Conservation (phyloP, 2,888 invertebrate species). For the Drosophila monieri region DNA sequence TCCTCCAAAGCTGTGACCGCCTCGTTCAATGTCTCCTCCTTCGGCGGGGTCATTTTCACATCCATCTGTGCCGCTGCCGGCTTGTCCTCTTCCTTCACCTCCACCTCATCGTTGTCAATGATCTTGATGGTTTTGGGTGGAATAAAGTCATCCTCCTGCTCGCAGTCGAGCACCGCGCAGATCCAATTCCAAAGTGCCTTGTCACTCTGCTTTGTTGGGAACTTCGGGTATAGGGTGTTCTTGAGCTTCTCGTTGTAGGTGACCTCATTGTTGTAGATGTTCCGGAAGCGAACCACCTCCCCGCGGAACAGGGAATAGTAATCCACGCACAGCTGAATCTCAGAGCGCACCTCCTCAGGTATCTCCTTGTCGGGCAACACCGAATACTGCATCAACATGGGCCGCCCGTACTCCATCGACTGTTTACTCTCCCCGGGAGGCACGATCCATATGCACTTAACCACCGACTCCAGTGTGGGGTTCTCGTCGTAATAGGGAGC, state of each 20-base stretch:
- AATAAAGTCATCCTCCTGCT: slow-evolving; percentile 89
- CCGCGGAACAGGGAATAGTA: slow-evolving; percentile 90
- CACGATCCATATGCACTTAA: slow-evolving; percentile 96
- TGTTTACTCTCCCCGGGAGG: slow-evolving; percentile 97
- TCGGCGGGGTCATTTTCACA: slow-evolving; percentile 67
- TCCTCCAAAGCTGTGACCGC: slow-evolving; percentile 63
- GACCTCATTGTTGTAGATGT: slow-evolving; percentile 85
- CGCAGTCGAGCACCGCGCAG: slow-evolving; percentile 90
- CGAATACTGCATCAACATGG: slow-evolving; percentile 94
- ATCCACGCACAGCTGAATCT: slow-evolving; percentile 93
- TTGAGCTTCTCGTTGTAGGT: slow-evolving; percentile 94
- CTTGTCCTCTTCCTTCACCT: slow-evolving; percentile 59
- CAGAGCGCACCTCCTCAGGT: slow-evolving; percentile 91
- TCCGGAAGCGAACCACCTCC: slow-evolving; percentile 88
- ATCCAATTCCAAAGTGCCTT: slow-evolving; percentile 92
- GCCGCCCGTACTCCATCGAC: slow-evolving; percentile 93
- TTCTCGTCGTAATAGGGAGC: slow-evolving; percentile 93
- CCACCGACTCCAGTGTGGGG: slow-evolving; percentile 91
- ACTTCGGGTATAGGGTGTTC: slow-evolving; percentile 91
- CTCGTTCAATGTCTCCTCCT: slow-evolving; percentile 64
- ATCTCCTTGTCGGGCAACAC: slow-evolving; percentile 92
- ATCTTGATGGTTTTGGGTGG: slow-evolving; percentile 83
- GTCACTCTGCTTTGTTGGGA: slow-evolving; percentile 92
- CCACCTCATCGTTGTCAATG: slow-evolving; percentile 73
- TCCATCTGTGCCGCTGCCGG: slow-evolving; percentile 20